Evolutionary conservation across 2,113 vertebrate species (phyloP).

Genomic region (Phalacrocorax pelagicus): DNA sequence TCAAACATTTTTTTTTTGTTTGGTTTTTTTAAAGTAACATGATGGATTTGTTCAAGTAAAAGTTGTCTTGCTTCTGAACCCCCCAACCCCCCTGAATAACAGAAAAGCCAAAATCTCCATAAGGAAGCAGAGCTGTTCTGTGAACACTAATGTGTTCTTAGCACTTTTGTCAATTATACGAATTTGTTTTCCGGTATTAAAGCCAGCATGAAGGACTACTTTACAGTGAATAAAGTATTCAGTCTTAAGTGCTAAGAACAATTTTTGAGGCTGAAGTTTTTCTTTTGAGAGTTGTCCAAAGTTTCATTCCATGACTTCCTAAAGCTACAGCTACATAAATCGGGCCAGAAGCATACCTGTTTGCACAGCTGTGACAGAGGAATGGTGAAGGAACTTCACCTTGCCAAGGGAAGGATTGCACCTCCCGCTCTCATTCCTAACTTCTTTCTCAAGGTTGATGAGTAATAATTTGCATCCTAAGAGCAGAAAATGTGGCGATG

Average conservation of each 20-base stretch:
- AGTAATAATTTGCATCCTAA: background rate
- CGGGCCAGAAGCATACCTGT: background rate
- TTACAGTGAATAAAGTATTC: background rate
- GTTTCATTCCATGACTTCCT: background rate
- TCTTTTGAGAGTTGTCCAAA: background rate
- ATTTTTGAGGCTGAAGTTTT: background rate
- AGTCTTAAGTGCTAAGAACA: background rate
- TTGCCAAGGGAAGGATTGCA: background rate
- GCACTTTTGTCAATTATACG: background rate
- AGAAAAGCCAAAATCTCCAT: background rate
- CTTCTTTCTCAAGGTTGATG: background rate
- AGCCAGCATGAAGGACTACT: background rate
- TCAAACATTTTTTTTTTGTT: background rate
- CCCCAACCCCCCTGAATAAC: accelerated
- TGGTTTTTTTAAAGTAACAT: background rate
- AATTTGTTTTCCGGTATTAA: background rate
- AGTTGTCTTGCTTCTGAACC: background rate
- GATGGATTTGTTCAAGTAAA: background rate
- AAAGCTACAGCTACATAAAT: background rate
- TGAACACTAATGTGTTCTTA: background rate
- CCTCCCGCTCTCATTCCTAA: background rate
- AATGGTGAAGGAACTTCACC: background rate
- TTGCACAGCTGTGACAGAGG: background rate
- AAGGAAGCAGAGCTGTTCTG: background rate
- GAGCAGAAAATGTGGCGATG: background rate